Evolutionary conservation across 2,113 vertebrate species (phyloP).

Genomic region (Syrrhaptes paradoxus): DNA sequence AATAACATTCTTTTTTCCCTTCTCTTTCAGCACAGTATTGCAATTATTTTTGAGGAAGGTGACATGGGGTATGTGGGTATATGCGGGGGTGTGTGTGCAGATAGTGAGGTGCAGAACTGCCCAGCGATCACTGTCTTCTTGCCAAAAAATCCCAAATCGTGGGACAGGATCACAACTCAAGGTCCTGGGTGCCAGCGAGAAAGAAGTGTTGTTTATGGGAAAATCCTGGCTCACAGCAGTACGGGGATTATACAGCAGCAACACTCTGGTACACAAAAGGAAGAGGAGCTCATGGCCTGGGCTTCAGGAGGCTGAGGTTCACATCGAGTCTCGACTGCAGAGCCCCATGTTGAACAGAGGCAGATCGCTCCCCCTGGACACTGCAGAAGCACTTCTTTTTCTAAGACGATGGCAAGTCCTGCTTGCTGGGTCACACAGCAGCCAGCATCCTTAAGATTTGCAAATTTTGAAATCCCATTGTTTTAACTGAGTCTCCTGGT

Average conservation of each 20-base stretch:
- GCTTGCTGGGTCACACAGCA: neutral
- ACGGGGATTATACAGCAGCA: neutral
- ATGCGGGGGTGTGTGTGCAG: accelerated
- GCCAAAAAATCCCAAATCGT: neutral
- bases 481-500: neutral
- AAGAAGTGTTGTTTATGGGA: neutral
- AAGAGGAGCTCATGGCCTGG: neutral
- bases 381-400: neutral
- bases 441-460: neutral
- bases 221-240: neutral
- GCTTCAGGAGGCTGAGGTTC: neutral
- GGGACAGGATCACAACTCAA: neutral
- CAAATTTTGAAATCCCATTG: neutral
- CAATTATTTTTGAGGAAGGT: neutral
- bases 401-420: neutral
- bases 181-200: neutral
- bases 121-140: neutral
- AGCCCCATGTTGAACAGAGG: neutral
- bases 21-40: neutral
- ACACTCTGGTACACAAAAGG: neutral
- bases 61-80: too few relatives aligned
- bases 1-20: neutral
- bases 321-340: neutral
- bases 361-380: accelerated
- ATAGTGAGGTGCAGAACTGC: neutral